Base-by-base conservation (phyloP, 1,140 invertebrate species). In the Tenebrio molitor region DNA sequence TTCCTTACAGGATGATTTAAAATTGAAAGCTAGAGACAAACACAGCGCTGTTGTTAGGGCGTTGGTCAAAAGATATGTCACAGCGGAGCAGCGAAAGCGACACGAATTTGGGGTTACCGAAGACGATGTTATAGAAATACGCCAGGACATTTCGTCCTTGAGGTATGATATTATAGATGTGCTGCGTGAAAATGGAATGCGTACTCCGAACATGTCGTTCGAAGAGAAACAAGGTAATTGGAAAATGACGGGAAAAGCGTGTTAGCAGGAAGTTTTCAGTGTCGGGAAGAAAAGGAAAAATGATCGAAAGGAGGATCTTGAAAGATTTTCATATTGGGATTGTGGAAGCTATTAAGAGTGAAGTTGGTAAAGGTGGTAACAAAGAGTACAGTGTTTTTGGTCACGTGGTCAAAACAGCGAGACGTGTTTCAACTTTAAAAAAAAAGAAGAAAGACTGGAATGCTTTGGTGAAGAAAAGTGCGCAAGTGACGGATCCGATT, bases 91-190 rank as follows among this genome's bases (percentile, higher is more conserved):
- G 76, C 85, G 90, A 41, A 90, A 91, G 78, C 87, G 88, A 73
- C 92, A 94, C 73, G 88, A 92, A 75, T 89, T 89, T 76, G 86
- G 89, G 0, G 93, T 97, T 0, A 96, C 94, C 10, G 95, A 97
- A 81, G 95, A 97, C 76, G 93, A 97, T 77, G 88, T 97, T 44
- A 96, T 96, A 76, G 96, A 98, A 84, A 88, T 98, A 0, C 97
- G 97, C 81, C 91, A 92, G 78, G 95, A 97, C 76, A 91, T 97
- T 10, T 92, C 91, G 0, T 86, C 91, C 0, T 89, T 94, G 84
- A 87, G 91, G 74, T 94, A 91, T 79, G 94, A 97, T 82, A 86
- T 97, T 70, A 84, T 97, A 0, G 93, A 97, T 76, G 90, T 97
- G 14, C 89, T 97, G 23, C 87, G 88, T 53, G 89, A 85, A 79